phyloP scores from a whole-genome alignment of 37 sponge, comb jelly and placozoan genomes.

The Chondrosia reniformis region DNA sequence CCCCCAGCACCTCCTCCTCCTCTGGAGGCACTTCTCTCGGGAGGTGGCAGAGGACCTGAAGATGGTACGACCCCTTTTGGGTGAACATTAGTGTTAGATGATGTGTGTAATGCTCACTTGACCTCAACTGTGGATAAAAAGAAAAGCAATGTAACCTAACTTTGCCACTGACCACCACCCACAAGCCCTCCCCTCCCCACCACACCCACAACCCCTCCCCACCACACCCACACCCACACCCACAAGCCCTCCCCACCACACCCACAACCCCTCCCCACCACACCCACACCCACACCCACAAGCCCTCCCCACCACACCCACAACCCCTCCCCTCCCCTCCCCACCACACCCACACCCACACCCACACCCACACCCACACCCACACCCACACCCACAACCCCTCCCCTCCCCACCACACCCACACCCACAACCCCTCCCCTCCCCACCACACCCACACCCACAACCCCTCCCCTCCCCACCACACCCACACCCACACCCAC shows the following conservation, averaged over 20 bases:
- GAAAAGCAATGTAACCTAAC: background rate
- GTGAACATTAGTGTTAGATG: background rate
- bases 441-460: background rate
- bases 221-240: conserved; percentile 23
- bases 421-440: background rate
- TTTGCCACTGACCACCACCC: background rate
- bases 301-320: background rate
- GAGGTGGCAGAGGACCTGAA: background rate
- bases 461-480: background rate
- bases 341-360: background rate
- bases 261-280: background rate
- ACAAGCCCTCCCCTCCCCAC: conserved; percentile 11
- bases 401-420: background rate
- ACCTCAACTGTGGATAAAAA: background rate
- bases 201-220: background rate
- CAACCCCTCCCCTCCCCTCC: background rate
- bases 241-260: background rate
- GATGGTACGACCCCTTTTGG: background rate
- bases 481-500: conserved; percentile 18
- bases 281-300: conserved; percentile 20
- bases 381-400: conserved; percentile 6
- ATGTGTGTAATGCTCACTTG: background rate
- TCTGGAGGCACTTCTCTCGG: too few species aligned
- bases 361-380: conserved; percentile 8
- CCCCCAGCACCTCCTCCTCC: too few species aligned